Base-by-base conservation (phyloP, 2,113 vertebrate species). In the Dendropsophus ebraccatus region DNA sequence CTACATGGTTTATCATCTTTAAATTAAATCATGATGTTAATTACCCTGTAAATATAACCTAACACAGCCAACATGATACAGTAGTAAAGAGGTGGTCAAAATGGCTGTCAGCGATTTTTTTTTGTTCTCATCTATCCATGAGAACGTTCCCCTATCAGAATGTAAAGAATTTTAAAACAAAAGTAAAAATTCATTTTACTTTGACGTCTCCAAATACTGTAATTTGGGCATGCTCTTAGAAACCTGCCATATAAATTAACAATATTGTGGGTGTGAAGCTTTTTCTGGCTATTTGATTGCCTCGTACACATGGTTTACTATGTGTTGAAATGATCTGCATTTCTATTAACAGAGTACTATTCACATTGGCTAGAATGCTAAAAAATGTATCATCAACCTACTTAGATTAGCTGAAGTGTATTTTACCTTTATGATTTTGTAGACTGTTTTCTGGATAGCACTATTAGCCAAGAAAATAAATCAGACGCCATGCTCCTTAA, bases 301-400 rank as follows among this genome's bases (percentile, higher is more conserved):
- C 12, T 41, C 35, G 19, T 70, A 3, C 35, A 70, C 19, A 70
- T 19, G 19, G 9, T 41, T 70, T 41, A 41, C 32, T 21, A 41
- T 70, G 67, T 70, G 67, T 70, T 70, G 67, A 70, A 70, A 70
- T 37, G 19, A 41, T 41, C 67, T 41, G 32, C 67, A 70, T 17
- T 70, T 70, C 67, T 41, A 23, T 41, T 41, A 70, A 70, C 67
- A 70, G 32, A 23, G 4, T 23, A 19, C 32, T 70, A 41, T 70
- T 70, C 67, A 21, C 17, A 70, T 70, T 70, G 67, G 67, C 67
- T 70, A 23, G 7, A 70, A 41, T 23, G 67, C 17, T 12, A 41
- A 41, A 41, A 37, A 41, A 70, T 70, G 67, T 70, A 70, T 70
- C 67, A 70, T 41, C 67, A 23, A 10, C 12, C 9, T 41, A 41